These are phyloP conservation scores for Nasonia oneida DNA, from an alignment of 2,888 invertebrate genomes.

Conservation along the genomic window DNA sequence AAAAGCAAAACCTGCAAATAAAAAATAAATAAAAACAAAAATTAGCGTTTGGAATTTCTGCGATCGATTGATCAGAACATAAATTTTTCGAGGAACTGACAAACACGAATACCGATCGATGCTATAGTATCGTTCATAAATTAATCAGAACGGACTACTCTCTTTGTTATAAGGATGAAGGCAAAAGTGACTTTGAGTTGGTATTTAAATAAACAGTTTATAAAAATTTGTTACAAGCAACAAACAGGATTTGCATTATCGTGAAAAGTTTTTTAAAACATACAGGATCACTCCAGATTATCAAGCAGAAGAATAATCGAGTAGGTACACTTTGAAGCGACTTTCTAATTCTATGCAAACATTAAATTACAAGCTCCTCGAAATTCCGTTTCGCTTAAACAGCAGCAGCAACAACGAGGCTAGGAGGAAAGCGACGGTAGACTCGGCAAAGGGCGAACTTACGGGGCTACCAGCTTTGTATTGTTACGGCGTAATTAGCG, in stretches of 20 bases:
- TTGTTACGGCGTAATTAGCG: constrained; percentile 54
- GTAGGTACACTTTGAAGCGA: not conserved
- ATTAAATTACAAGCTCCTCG: constrained; percentile 46
- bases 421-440: constrained; percentile 8
- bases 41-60: not conserved
- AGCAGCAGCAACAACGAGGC: not conserved
- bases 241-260: not conserved
- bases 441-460: constrained; percentile 29
- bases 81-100: not conserved
- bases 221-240: not conserved
- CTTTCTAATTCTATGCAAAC: constrained; percentile 30
- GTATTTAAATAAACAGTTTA: constrained; percentile 27
- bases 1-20: no score
- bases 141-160: not conserved
- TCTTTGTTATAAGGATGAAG: not conserved
- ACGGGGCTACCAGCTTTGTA: constrained; percentile 29
- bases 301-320: not conserved
- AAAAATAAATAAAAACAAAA: not conserved
- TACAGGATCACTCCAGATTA: not conserved
- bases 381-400: constrained; percentile 48
- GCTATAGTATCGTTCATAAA: not conserved
- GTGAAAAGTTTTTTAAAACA: not conserved
- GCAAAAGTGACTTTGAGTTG: not conserved
- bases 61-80: not conserved
- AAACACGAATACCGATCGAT: not conserved